Evolutionary conservation across 2,797 vertebrate genomes (phyloP).

Genomic region (Phataginus tricuspis): DNA sequence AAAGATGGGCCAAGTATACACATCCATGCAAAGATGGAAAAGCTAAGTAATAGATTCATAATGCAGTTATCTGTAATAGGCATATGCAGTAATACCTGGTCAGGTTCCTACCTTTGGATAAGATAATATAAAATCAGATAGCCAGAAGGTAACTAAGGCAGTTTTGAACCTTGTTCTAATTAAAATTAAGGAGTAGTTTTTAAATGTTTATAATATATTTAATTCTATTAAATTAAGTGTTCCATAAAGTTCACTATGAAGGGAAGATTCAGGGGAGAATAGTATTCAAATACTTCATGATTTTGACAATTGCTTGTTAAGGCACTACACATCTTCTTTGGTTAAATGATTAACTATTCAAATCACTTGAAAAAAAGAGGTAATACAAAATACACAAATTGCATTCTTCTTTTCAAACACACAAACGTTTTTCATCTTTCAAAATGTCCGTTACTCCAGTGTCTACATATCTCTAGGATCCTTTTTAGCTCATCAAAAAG

Average conservation of each 20-base stretch:
- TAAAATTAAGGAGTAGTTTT: conserved; percentile 61
- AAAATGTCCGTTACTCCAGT: conserved; percentile 55
- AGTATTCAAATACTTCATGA: conserved; percentile 80
- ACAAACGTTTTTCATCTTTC: conserved; percentile 45
- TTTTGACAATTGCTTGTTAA: conserved; percentile 83
- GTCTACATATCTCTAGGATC: conserved; percentile 56
- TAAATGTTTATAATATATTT: conserved; percentile 66
- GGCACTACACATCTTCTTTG: conserved; percentile 89
- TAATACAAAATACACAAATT: conserved; percentile 83
- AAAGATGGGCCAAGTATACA: conserved; percentile 54
- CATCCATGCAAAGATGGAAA: conserved; percentile 34
- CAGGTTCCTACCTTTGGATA: conserved; percentile 37
- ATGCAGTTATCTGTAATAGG: conserved; percentile 43
- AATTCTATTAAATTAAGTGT: conserved; percentile 75
- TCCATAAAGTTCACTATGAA: conserved; percentile 73
- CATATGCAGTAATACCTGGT: conserved; percentile 12
- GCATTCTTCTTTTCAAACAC: conserved; percentile 76
- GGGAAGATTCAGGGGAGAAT: conserved; percentile 57
- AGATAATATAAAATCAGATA: conserved; percentile 63
- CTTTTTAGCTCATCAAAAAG: conserved; percentile 93
- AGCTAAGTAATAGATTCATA: conserved; percentile 26
- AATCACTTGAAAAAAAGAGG: conserved; percentile 83
- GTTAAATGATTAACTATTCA: conserved; percentile 86
- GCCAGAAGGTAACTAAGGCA: conserved; percentile 56
- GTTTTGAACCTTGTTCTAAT: conserved; percentile 57